Base-by-base conservation (phyloP, 2,113 vertebrate genomes). In the Eupsittula cactorum region DNA sequence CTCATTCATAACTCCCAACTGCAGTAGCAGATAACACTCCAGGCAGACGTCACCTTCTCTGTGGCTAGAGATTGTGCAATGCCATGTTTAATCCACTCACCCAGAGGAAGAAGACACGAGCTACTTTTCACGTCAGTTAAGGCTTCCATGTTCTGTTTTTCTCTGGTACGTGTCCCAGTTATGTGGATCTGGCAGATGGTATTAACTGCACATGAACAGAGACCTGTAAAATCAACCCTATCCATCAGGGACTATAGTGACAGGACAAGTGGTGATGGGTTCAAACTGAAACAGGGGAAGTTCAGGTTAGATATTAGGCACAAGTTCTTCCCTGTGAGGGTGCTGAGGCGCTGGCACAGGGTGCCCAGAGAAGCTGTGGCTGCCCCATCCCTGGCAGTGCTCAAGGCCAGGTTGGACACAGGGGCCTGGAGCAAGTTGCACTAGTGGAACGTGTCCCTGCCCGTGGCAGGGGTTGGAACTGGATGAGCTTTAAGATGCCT, bases 1-100 rank as follows among this genome's bases (percentile, higher is more conserved):
- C 46, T 86, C 94, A 97, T 95, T 96, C 96, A 91, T 15, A 85
- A 57, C 62, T 16, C 49, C 59, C 89, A 84, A 37, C 70, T 92
- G 90, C 89, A 50, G 10, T 29, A 64, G 86, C 55, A 91, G 94
- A 82, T 94, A 94, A 86, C 67, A 60, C 59, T 81, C 78, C 94
- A 80, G 92, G 44, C 91, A 76, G 70, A 89, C 1, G 1, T n/a
- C 68, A 77, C 47, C 81, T 85, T 33, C 75, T 41, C 78, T 15
- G 2, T 21, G 59, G 63, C 70, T 13, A 52, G 62, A 57, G 84
- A 84, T 93, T 82, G 92, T 17, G 35, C 55, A 92, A 79, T 1
- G 10, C 11, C 70, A 76, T 49, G 87, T 76, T 67, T 85, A 90
- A 94, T 88, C 91, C 74, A 37, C 49, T 88, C 21, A 20, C 28